Evolutionary conservation across 1,140 invertebrate genomes (phyloP), one percentile per base, ranked within the genome.

Genomic region (Drosophila repleta): DNA sequence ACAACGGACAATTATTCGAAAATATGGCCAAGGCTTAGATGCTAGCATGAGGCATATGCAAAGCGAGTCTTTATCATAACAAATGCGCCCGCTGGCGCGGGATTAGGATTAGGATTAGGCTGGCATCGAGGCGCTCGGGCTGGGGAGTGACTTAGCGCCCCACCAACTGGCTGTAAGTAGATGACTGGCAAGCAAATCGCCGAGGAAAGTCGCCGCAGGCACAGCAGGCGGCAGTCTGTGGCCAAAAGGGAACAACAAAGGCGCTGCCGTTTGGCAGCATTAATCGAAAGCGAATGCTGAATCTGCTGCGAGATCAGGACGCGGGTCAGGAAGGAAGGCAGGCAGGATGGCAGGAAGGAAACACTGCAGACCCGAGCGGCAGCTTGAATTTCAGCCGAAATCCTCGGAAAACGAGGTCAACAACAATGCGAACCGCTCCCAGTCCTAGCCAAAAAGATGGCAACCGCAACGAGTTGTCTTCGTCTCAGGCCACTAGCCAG

Each of bases 201-300:
- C 13, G 15, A 18, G 32, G 21, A 63, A 41, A 51, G 21, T 35
- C 52, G 21, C 55, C 41, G 3, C 45, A 4, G 15, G 46, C 32
- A 20, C 24, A 65, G 76, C 66, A 71, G 65, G 45, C 41, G 61
- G 39, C 37, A 32, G 17, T 10, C 11, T 29, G 26, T 10, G n/a
- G 26, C n/a, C 7, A 13, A n/a, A 4, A 21, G 53, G 17, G 55
- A 60, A 45, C 46, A 68, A 61, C n/a, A n/a, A n/a, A n/a, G 52
- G 46, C 49, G 46, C 29, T 45, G 39, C 43, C 74, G 37, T 76
- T 78, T 64, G 74, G 81, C 77, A 74, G 75, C 70, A 85, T 85
- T 81, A 87, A 85, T 87, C 82, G 77, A 85, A 81, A 64, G 62
- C 68, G 61, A 83, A 79, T 78, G 66, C 46, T 53, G 64, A 72